Base-by-base conservation (phyloP, 2,113 vertebrate genomes). In the Leucopsar rothschildi region DNA sequence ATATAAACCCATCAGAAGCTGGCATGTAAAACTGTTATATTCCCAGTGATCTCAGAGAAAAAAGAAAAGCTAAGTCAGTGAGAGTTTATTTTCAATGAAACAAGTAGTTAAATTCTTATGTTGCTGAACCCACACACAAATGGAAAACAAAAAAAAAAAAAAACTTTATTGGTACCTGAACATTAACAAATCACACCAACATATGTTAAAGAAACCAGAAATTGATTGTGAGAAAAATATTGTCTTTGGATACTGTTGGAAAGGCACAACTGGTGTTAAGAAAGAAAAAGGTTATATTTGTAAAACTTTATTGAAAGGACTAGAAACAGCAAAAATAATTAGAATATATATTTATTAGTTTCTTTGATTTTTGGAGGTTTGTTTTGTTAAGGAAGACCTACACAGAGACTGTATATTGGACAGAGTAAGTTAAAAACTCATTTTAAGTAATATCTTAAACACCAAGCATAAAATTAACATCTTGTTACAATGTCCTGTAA, bases 1-100 rank as follows among this genome's bases (percentile, higher is more conserved):
- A 70, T 59, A 68, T 77, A 96, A 95, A 96, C 22, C 76, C 73
- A 88, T 95, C 86, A 93, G 88, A 70, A 77, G 33, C 23, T 90
- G 75, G 89, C 85, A 81, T 52, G 47, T 91, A 90, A 95, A 96
- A 90, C 60, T 70, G 37, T 81, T 95, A 80, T 90, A 95, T 78
- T 96, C 93, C 88, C 82, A 93, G 37, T 15, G 72, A 86, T 88
- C 64, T 63, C 56, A 73, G 37, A 91, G 86, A 83, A 69, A 76
- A 92, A 92, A 66, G 52, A 86, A 88, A 88, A 86, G 3, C 25
- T 39, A 88, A 81, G 40, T 69, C 57, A 65, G 45, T 61, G 23
- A 80, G 66, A 72, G 55, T 81, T 91, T 71, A 7, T 87, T 91
- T 95, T 69, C 68, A 93, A 82, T 52, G 20, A 89, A 94, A 63